Conservation (phyloP, 2,888 invertebrate species). For the Drosophila kuntzei region DNA sequence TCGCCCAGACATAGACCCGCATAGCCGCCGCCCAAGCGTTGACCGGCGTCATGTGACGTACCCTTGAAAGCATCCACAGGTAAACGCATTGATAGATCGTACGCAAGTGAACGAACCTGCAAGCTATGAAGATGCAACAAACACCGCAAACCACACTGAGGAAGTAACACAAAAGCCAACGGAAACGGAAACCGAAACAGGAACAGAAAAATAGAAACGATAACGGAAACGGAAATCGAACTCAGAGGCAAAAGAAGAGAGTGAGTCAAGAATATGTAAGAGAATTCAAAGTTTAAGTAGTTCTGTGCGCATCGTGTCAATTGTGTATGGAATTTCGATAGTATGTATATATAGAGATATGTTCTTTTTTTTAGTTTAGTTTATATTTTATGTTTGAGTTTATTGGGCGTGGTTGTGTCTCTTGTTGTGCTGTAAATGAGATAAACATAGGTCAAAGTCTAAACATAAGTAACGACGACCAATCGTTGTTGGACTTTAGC, state of each 20-base stretch:
- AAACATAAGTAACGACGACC: constrained; percentile 28
- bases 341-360: background rate
- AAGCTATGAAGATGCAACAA: constrained; percentile 86
- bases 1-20: constrained; percentile 88
- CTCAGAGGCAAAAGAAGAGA: constrained; percentile 18
- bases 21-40: constrained; percentile 86
- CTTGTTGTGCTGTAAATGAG: constrained; percentile 70
- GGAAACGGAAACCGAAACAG: constrained; percentile 39
- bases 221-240: constrained; percentile 37
- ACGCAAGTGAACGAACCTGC: constrained; percentile 89
- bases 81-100: constrained; percentile 90
- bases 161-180: constrained; percentile 43
- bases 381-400: constrained; percentile 25
- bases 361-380: background rate
- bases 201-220: constrained; percentile 6
- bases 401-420: constrained; percentile 55
- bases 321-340: constrained; percentile 8
- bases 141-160: constrained; percentile 68
- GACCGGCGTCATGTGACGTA: constrained; percentile 85
- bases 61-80: constrained; percentile 91
- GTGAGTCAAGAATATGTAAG: constrained; percentile 29
- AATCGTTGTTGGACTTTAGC: constrained; percentile 37
- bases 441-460: constrained; percentile 52
- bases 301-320: constrained; percentile 23
- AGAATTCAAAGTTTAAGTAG: constrained; percentile 20